A percentile compares a stretch with the other conserved stretches of the same genome.
Evolutionary conservation across 2,797 vertebrate genomes (phyloP).

Genomic region (Dicrostonyx torquatus): DNA sequence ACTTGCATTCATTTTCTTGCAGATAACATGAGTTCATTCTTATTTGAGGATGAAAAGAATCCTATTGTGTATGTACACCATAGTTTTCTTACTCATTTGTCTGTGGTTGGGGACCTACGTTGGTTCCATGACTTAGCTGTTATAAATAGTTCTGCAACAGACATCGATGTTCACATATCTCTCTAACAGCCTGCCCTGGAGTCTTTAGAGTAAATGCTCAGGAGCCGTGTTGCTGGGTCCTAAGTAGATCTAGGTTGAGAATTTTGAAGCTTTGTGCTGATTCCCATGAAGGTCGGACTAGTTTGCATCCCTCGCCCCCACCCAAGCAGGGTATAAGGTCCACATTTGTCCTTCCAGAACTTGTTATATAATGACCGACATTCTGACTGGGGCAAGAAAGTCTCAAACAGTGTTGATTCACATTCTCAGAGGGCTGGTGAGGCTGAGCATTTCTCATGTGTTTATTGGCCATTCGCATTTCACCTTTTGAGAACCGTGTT

Average conservation of each 20-base stretch:
- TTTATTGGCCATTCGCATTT: not conserved
- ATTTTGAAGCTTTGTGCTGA: not conserved
- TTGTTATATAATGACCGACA: not conserved
- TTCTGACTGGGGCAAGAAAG: not conserved
- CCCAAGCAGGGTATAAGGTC: not conserved
- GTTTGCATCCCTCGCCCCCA: not conserved
- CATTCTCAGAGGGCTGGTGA: not conserved
- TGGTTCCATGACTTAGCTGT: not conserved
- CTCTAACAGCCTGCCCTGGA: not conserved
- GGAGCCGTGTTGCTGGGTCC: not conserved
- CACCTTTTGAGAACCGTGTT: not conserved
- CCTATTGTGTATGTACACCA: not conserved
- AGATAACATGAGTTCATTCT: not conserved
- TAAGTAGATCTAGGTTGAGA: not conserved
- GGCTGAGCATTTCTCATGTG: not conserved
- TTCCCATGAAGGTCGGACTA: not conserved
- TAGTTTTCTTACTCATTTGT: not conserved
- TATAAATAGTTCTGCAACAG: not conserved
- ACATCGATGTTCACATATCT: not conserved
- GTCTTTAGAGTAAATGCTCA: not conserved
- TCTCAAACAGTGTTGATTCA: not conserved
- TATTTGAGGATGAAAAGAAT: not conserved
- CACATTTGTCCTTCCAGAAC: not conserved
- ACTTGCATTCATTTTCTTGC: not conserved
- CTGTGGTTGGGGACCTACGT: not conserved